Conservation (phyloP, 2,113 vertebrate genomes). For the Pseudorectes ferrugineus region DNA sequence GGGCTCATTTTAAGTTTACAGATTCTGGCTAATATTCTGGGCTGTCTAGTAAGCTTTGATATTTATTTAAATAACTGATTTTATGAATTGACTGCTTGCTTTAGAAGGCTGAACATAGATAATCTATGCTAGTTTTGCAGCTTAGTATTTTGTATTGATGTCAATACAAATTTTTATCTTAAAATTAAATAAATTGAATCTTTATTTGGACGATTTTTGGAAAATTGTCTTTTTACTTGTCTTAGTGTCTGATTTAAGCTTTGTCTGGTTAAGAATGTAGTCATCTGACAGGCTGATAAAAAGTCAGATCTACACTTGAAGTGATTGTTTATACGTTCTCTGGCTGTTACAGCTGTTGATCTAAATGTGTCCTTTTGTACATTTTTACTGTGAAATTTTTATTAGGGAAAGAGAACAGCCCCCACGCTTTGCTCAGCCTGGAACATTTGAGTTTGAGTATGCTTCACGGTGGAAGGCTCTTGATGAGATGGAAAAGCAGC, state of each 20-base stretch:
- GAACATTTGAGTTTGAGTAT: slow-evolving; percentile 98
- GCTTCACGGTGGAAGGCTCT: slow-evolving; percentile 97
- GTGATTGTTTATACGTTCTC: background rate
- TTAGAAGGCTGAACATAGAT: background rate
- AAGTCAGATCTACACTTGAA: background rate
- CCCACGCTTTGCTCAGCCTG: slow-evolving; percentile 93
- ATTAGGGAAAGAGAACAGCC: slow-evolving; percentile 88
- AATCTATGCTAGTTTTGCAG: background rate
- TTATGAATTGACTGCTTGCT: background rate
- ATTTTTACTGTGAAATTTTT: slow-evolving; percentile 42
- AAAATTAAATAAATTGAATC: background rate
- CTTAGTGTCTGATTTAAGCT: background rate
- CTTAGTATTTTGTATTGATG: background rate
- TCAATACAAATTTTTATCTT: background rate
- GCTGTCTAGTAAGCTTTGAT: background rate
- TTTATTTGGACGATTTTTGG: background rate
- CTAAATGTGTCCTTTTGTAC: background rate
- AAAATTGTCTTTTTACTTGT: background rate
- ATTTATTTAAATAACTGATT: background rate
- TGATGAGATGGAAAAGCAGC: slow-evolving; percentile 96
- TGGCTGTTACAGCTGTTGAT: background rate
- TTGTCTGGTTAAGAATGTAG: background rate
- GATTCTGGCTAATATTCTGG: background rate
- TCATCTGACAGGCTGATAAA: background rate
- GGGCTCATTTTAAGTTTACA: background rate